A percentile compares a stretch with the other conserved stretches of the same genome.
Conservation (phyloP, 2,888 invertebrate species). For the Silvanus unidentatus region DNA sequence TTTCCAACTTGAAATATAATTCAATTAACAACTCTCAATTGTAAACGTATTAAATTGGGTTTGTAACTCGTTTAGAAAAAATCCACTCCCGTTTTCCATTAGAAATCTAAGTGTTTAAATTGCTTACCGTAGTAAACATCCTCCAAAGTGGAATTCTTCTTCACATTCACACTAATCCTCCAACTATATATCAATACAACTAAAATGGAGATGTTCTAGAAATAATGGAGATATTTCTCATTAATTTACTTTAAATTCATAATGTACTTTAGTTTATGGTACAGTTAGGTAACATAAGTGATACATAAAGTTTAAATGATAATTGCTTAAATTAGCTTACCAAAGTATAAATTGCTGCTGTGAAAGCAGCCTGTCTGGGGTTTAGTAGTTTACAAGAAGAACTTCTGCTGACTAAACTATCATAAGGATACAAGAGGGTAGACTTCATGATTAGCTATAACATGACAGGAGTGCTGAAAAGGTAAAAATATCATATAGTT, state of each 20-base stretch:
- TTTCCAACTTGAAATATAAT: no score
- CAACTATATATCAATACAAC: conserved; percentile 70
- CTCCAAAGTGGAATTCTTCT: conserved; percentile 61
- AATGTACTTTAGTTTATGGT: no score
- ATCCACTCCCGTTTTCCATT: no score
- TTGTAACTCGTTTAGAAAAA: no score
- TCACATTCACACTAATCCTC: conserved; percentile 67
- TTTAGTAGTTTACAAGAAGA: conserved; percentile 62
- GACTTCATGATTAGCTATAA: conserved; percentile 47
- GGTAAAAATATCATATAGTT: no score
- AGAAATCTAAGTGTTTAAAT: not conserved
- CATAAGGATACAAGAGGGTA: conserved; percentile 50
- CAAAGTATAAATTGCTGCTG: conserved; percentile 67
- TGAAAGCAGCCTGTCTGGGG: conserved; percentile 67
- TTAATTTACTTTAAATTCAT: no score
- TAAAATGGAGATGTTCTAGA: conserved; percentile 68
- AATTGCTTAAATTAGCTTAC: conserved; percentile 48
- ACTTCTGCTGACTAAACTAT: conserved; percentile 40
- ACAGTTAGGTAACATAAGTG: no score
- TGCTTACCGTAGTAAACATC: conserved; percentile 72
- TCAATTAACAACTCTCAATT: no score
- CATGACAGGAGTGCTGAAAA: conserved; percentile 26
- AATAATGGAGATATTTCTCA: not conserved
- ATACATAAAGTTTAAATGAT: no score
- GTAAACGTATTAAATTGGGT: no score